These are phyloP conservation scores for Psilopsiagon aymara DNA, from an alignment of 2,113 vertebrate genomes.

Conservation along the genomic window DNA sequence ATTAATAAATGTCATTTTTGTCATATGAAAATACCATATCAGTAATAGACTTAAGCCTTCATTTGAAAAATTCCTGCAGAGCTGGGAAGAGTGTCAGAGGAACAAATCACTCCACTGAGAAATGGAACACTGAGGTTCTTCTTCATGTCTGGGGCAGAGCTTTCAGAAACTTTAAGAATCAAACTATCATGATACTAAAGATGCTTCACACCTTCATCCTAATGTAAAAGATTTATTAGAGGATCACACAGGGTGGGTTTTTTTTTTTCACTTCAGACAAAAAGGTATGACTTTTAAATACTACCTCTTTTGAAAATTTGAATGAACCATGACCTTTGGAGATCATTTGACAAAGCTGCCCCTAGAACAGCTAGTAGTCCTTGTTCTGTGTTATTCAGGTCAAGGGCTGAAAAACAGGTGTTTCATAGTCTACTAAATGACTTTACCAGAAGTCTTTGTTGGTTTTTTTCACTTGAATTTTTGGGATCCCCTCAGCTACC, in stretches of 20 bases:
- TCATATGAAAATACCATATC: neutral
- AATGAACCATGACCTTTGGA: neutral
- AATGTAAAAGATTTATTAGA: neutral
- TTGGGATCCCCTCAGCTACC: neutral
- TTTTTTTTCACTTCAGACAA: neutral
- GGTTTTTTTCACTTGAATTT: neutral
- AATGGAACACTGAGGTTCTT: neutral
- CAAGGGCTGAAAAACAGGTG: neutral
- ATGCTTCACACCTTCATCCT: neutral
- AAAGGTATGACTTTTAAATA: neutral
- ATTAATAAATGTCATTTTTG: neutral
- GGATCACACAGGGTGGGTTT: accelerated
- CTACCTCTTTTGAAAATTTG: neutral
- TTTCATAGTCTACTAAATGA: neutral
- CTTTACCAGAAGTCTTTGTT: neutral
- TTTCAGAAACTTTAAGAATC: neutral
- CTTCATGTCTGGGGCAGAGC: neutral
- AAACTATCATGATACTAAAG: neutral
- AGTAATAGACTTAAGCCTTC: neutral
- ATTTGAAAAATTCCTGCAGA: neutral
- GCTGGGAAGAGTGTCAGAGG: neutral
- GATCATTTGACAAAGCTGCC: neutral
- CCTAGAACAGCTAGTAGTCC: neutral
- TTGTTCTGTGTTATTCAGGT: neutral
- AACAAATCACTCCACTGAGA: neutral